A percentile compares a stretch with the other conserved stretches of the same genome.
These are phyloP conservation scores for Drosophila flavopinicola DNA, from an alignment of 2,888 invertebrate species.

Conservation along the genomic window DNA sequence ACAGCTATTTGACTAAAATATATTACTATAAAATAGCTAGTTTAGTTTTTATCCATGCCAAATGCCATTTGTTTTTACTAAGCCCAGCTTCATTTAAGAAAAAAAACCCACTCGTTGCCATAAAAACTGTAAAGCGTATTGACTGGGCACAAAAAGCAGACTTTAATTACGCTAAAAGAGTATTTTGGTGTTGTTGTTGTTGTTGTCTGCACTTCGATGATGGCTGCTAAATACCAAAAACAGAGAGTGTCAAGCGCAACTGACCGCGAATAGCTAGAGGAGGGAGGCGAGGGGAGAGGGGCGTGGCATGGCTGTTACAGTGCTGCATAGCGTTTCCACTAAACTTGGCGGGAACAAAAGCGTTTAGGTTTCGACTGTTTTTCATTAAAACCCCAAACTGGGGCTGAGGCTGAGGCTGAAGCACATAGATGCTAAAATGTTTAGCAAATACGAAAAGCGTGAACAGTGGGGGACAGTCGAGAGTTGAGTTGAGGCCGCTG, in stretches of 20 bases:
- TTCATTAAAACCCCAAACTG: constrained; percentile 50
- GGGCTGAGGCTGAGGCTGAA: too few species aligned
- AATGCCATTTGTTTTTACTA: background rate
- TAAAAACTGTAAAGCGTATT: constrained; percentile 9
- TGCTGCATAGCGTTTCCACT: constrained; percentile 55
- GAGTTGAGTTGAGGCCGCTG: constrained; percentile 25
- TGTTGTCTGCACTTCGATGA: constrained; percentile 31
- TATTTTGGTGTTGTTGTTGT: constrained; percentile 45
- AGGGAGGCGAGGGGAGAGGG: too few species aligned
- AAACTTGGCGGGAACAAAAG: constrained; percentile 70
- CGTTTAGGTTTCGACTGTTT: constrained; percentile 55
- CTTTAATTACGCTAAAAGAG: constrained; percentile 70
- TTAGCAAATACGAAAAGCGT: constrained; percentile 60
- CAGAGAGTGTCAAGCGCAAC: constrained; percentile 26
- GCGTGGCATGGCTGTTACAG: too few species aligned
- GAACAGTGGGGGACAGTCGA: constrained; percentile 45
- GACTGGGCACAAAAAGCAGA: constrained; percentile 41
- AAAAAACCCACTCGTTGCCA: background rate
- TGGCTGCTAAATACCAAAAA: constrained; percentile 33
- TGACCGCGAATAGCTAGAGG: constrained; percentile 18
- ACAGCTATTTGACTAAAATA: background rate
- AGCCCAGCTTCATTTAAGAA: constrained; percentile 14
- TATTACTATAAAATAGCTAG: background rate
- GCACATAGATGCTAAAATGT: constrained; percentile 56
- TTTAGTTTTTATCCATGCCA: background rate